Evolutionary conservation across 2,888 invertebrate genomes (phyloP), one percentile per base, ranked within the genome.

Genomic region (Drosophila diplacantha): DNA sequence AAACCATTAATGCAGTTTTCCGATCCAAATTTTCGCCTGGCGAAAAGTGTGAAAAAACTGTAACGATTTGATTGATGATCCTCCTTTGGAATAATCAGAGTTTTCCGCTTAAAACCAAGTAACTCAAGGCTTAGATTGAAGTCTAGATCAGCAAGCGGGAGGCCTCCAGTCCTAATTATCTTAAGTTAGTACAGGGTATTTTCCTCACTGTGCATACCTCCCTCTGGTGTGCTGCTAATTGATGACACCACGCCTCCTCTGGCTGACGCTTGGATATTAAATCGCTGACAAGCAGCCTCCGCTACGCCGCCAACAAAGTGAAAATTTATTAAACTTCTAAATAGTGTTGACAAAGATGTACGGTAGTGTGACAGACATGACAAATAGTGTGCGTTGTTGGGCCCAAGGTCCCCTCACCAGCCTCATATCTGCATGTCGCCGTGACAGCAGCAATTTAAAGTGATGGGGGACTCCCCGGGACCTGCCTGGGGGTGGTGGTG

Each of bases 301-400:
- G 29, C 8, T 26, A 2, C 16, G 18, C 18, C 44, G 18, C 14
- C 71, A 66, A 64, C 72, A 80, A 63, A 69, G 71, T 74, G 71
- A 69, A 81, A 83, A 84, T 71, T 81, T 81, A 83, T 85, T 79
- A 76, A 83, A 75, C 73, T 82, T 79, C 68, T 74, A 76, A 74
- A 77, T 83, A 75, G 76, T 83, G 84, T 83, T 85, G 86, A 85
- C 85, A 85, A 83, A 81, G 85, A 85, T 83, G 82, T 83, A 85
- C 81, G 76, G 76, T 72, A 71, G 65, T 74, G 74, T 76, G 82
- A 82, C 77, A 79, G 82, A 80, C 80, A 72, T 82, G 80, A 79
- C 79, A 79, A 79, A 79, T 82, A 82, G 80, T 79, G 6, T 22
- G 5, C 5, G 22, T 82, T 52, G 35, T 56, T 37, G 32, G 61